Base-by-base conservation (phyloP, 1,140 invertebrate species). In the Drosophila nigromelanica region DNA sequence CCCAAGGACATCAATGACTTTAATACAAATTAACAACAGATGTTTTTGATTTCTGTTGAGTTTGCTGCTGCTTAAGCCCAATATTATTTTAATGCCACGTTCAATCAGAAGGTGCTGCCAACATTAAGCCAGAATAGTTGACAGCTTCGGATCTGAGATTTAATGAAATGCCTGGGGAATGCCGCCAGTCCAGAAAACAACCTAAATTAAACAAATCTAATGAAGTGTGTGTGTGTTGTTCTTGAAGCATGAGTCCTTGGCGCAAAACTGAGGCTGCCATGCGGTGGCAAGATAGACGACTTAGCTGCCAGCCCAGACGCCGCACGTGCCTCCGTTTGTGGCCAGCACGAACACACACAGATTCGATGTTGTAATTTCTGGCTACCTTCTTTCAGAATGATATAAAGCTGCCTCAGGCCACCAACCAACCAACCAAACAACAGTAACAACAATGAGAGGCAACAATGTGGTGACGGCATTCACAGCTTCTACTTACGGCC, bases 151-250 rank as follows among this genome's bases (percentile, higher is more conserved):
- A 6, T 47, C 24, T 60, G 72, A 55, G 76, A 79, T 77, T 85
- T 83, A 83, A 83, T 83, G 80, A 61, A 61, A 64, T 74, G 60
- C 35, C 60, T 40, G 27, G 54, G 47, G 27, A 27, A 47, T 27
- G 42, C 42, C 58, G 50, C 61, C 73, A 64, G 52, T 78, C 61
- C 43, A 54, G 18, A 75, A 72, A 74, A 74, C 69, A 80, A 85
- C 68, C 79, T 83, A 73, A 85, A 80, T 80, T 82, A 83, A 82
- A 85, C 72, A 77, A 83, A 71, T 61, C 64, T 79, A 82, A 85
- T 83, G 73, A 85, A 79, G 68, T 79, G 47, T 21, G 21, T 39
- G 15, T 60, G 45, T 30, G 18, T 12, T 55, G 37, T 55, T 43
- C 15, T 47, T 71, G 52, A 69, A 61, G 66, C 48, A 69, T 71